Evolutionary conservation across 2,888 invertebrate species (phyloP).

Genomic region (Ormyrus rosae): DNA sequence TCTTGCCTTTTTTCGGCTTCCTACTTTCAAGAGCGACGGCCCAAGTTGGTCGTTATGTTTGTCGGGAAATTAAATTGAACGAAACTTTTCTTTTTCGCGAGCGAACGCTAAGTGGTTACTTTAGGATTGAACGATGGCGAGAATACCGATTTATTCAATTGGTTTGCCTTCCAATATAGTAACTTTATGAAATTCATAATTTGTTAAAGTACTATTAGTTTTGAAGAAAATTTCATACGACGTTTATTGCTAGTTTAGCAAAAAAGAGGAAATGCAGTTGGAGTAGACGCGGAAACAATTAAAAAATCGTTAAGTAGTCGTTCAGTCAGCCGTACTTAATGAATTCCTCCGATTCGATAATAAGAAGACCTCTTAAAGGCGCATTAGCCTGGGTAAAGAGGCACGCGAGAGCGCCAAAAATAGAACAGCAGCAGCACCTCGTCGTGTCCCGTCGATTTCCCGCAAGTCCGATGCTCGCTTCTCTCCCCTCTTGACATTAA

Average conservation of each 20-base stretch:
- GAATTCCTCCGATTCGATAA: slow-evolving; percentile 34
- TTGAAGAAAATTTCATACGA: too few relatives aligned
- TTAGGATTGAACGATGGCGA: background rate
- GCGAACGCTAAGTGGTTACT: slow-evolving; percentile 5
- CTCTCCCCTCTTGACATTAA: slow-evolving; percentile 39
- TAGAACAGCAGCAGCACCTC: slow-evolving; percentile 5
- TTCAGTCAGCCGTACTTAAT: slow-evolving; percentile 12
- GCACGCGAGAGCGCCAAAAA: slow-evolving; percentile 19
- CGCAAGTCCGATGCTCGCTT: slow-evolving; percentile 13
- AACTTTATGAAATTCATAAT: too few relatives aligned
- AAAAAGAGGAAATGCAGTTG: background rate
- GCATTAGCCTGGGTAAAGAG: slow-evolving; percentile 6
- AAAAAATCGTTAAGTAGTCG: slow-evolving; percentile 14
- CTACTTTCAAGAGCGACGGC: background rate
- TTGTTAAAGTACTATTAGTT: too few relatives aligned
- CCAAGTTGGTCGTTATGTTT: slow-evolving; percentile 10
- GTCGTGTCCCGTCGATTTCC: slow-evolving; percentile 24
- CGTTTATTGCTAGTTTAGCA: too few relatives aligned
- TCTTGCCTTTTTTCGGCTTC: background rate
- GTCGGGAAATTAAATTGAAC: slow-evolving; percentile 36
- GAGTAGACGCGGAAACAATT: slow-evolving; percentile 1
- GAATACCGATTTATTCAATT: too few relatives aligned
- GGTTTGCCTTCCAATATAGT: too few relatives aligned
- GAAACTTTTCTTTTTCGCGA: background rate
- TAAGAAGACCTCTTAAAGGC: slow-evolving; percentile 24